Conservation (phyloP, 2,797 vertebrate genomes). For the Bradypodion pumilum region DNA sequence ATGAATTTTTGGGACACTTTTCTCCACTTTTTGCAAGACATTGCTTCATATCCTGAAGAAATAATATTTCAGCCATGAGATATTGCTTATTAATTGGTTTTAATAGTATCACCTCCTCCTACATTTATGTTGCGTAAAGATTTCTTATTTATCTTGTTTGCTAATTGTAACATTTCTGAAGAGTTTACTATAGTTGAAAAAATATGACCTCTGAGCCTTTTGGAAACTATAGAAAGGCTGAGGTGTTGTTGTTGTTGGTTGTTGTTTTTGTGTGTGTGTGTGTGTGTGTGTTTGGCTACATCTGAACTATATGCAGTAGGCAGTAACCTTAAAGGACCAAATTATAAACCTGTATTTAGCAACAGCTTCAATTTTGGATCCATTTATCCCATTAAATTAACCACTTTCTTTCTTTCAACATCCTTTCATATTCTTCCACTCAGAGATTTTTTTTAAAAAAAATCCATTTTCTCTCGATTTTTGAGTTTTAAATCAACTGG, state of each 20-base stretch:
- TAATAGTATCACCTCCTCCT: too few species aligned
- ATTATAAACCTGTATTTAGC: background rate
- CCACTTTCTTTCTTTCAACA: background rate
- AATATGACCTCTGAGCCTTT: background rate
- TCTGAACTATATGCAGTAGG: constrained; percentile 3
- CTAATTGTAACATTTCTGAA: background rate
- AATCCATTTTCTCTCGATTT: too few species aligned
- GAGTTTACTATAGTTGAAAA: background rate
- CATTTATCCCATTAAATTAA: background rate
- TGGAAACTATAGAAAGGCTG: background rate
- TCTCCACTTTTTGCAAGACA: too few species aligned
- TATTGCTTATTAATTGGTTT: too few species aligned
- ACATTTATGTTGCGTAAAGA: too few species aligned
- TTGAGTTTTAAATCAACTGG: too few species aligned
- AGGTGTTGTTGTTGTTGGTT: too few species aligned
- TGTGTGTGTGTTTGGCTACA: background rate
- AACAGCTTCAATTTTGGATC: background rate
- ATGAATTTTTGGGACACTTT: too few species aligned
- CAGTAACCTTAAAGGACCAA: background rate
- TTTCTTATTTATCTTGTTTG: too few species aligned
- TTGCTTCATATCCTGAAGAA: too few species aligned
- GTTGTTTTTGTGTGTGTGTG: too few species aligned
- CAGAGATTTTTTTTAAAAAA: background rate
- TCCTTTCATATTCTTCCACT: background rate
- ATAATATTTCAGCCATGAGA: too few species aligned